Conservation (phyloP, 2,113 vertebrate species). For the Gymnobelideus leadbeateri region DNA sequence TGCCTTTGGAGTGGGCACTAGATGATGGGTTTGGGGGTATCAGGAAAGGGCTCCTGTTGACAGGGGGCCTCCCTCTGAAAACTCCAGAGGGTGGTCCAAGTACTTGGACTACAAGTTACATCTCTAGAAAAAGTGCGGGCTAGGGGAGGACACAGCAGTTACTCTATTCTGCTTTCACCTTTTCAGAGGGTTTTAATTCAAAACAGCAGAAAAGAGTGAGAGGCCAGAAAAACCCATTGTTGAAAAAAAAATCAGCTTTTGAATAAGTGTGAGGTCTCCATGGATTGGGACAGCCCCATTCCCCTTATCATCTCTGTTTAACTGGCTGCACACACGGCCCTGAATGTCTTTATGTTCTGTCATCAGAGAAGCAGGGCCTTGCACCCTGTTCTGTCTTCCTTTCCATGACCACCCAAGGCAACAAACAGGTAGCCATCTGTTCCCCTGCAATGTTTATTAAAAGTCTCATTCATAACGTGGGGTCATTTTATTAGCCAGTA, state of each 20-base stretch:
- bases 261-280: not conserved
- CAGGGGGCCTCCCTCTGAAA: not conserved
- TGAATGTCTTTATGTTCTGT: not conserved
- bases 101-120: not conserved
- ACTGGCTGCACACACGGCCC: not conserved
- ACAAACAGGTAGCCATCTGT: constrained; percentile 21
- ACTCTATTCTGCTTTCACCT: not conserved
- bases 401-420: not conserved
- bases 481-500: constrained; percentile 43
- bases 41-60: not conserved
- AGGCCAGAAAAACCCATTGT: not conserved
- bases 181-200: not conserved
- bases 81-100: not conserved
- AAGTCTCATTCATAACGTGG: constrained; percentile 27
- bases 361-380: not conserved
- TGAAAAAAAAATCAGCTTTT: not conserved
- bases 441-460: constrained; percentile 30
- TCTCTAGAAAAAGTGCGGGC: not conserved
- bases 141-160: not conserved
- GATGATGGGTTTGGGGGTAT: too few species aligned
- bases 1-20: not conserved
- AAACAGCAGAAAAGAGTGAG: not conserved
- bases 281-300: not conserved
- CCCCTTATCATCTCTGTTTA: not conserved
- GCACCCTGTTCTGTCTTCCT: not conserved